phyloP scores from a whole-genome alignment of 2,113 vertebrate genomes.

The Himantopus leucocephalus region DNA sequence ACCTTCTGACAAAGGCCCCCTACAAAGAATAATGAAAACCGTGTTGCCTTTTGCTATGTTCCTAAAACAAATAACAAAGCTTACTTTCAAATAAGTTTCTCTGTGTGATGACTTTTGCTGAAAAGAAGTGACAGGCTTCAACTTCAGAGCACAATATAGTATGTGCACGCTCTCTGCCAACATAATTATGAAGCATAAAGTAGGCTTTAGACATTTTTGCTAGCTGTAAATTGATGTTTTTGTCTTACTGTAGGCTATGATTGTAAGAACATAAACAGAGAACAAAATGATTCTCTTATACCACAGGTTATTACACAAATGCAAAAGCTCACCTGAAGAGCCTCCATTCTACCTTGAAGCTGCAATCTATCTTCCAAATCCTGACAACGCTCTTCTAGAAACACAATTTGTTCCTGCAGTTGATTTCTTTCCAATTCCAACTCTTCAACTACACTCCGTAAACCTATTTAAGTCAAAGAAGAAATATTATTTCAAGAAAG shows the following conservation, averaged over 20 bases:
- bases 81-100: not conserved
- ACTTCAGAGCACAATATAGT: not conserved
- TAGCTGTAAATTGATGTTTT: not conserved
- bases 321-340: slow-evolving; percentile 79
- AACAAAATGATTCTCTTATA: not conserved
- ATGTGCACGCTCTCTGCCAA: not conserved
- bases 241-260: not conserved
- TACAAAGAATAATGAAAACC: not conserved
- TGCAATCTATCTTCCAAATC: slow-evolving; percentile 87
- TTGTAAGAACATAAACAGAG: not conserved
- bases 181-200: not conserved
- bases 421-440: slow-evolving; percentile 91
- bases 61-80: not conserved
- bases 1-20: not conserved
- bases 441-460: slow-evolving; percentile 88
- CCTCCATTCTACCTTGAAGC: slow-evolving; percentile 85
- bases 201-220: not conserved
- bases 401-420: slow-evolving; percentile 90
- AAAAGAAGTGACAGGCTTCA: not conserved
- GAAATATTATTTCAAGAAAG: not conserved
- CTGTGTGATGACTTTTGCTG: not conserved
- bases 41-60: not conserved
- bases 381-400: slow-evolving; percentile 85
- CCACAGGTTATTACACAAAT: not conserved
- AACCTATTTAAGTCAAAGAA: slow-evolving; percentile 62